A percentile compares a stretch with the other conserved stretches of the same genome.
Evolutionary conservation across 2,888 invertebrate species (phyloP).

Genomic region (Esperia sulphurella): DNA sequence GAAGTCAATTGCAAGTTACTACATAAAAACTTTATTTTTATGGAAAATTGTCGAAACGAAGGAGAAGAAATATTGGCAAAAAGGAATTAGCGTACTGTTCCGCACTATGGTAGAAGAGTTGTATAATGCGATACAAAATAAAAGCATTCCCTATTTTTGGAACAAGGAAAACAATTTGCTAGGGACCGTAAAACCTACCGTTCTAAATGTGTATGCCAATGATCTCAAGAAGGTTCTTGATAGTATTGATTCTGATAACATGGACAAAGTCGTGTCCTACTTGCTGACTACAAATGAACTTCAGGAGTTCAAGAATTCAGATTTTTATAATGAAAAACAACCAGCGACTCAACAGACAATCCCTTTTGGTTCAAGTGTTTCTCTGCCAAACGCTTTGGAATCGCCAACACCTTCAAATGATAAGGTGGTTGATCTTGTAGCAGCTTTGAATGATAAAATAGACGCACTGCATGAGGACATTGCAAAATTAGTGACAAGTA

Average conservation of each 20-base stretch:
- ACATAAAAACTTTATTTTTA: conserved; percentile 77
- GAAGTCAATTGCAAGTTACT: conserved; percentile 75
- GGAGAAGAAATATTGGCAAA: conserved; percentile 53
- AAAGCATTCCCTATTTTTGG: conserved; percentile 60
- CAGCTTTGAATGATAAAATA: conserved; percentile 18
- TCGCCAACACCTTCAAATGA: conserved; percentile 1
- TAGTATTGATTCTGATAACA: conserved; percentile 48
- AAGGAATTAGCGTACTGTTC: conserved; percentile 45
- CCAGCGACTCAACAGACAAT: neutral
- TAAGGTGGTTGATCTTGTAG: conserved; percentile 20
- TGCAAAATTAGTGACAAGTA: neutral
- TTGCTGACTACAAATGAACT: conserved; percentile 45
- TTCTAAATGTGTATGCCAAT: conserved; percentile 45
- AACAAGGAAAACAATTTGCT: conserved; percentile 54
- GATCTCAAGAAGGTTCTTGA: conserved; percentile 53
- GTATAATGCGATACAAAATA: conserved; percentile 36
- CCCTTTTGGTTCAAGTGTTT: neutral
- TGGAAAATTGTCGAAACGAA: conserved; percentile 51
- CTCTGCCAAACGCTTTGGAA: conserved; percentile 1
- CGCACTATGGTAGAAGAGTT: conserved; percentile 52
- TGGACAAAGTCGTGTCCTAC: conserved; percentile 36
- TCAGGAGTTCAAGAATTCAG: conserved; percentile 39
- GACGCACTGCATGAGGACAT: neutral
- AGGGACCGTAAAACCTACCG: conserved; percentile 39
- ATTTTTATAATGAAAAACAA: conserved; percentile 40